Evolutionary conservation across 2,888 invertebrate genomes (phyloP).

Genomic region (Eremobia ochroleuca): DNA sequence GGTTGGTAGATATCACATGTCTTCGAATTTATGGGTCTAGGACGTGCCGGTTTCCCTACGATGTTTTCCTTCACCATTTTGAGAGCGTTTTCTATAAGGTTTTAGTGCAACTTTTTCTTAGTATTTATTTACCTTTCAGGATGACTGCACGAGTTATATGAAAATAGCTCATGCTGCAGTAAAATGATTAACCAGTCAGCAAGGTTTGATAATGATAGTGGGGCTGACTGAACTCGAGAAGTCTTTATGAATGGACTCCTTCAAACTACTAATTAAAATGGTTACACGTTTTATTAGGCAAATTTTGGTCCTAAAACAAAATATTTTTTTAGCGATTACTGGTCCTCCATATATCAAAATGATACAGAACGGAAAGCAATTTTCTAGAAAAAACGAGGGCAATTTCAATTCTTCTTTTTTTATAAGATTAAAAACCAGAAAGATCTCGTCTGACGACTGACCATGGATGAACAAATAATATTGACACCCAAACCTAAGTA

Average conservation of each 20-base stretch:
- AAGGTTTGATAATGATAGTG: not conserved
- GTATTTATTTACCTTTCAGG: not conserved
- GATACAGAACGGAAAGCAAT: too few relatives aligned
- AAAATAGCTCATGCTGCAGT: not conserved
- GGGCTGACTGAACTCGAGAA: not conserved
- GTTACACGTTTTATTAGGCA: not conserved
- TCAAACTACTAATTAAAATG: not conserved
- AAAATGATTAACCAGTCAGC: too few relatives aligned
- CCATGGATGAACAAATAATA: not conserved
- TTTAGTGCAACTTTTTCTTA: not conserved
- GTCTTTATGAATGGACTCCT: not conserved
- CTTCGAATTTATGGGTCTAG: not conserved
- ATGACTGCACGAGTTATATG: too few relatives aligned
- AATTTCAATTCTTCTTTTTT: not conserved
- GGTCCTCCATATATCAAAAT: not conserved
- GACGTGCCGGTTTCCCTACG: not conserved
- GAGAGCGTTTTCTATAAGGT: not conserved
- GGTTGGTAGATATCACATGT: not conserved
- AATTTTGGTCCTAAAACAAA: not conserved
- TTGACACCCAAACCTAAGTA: not conserved
- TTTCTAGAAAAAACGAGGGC: not conserved
- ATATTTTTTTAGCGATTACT: not conserved
- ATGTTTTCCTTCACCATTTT: not conserved
- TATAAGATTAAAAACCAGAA: not conserved
- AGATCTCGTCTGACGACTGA: not conserved